These are phyloP conservation scores for Lophotriccus pileatus DNA, from an alignment of 2,797 vertebrate species.

Conservation along the genomic window DNA sequence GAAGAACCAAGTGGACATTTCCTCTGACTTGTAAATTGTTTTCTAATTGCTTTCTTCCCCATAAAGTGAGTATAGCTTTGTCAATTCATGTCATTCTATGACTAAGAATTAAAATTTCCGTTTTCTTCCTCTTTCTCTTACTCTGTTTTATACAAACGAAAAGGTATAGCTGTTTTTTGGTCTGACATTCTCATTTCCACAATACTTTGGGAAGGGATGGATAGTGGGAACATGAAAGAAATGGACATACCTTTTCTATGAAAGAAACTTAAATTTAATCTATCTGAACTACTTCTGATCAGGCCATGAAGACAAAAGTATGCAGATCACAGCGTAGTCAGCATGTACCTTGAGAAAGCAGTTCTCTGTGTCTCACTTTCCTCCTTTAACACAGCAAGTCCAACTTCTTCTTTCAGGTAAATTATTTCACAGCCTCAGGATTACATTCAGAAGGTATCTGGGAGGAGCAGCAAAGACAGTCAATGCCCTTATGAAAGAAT, in stretches of 20 bases:
- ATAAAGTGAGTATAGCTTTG: not conserved
- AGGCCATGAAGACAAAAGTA: not conserved
- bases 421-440: not conserved
- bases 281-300: not conserved
- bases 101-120: not conserved
- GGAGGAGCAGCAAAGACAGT: not conserved
- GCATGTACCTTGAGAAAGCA: not conserved
- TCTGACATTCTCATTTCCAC: not conserved
- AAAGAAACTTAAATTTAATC: not conserved
- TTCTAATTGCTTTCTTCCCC: not conserved
- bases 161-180: not conserved
- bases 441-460: not conserved
- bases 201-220: not conserved
- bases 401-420: not conserved
- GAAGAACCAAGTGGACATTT: not conserved
- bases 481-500: not conserved
- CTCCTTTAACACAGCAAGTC: not conserved
- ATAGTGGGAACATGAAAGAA: not conserved
- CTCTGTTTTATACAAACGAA: not conserved
- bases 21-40: not conserved
- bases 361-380: not conserved
- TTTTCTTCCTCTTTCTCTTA: not conserved
- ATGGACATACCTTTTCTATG: not conserved
- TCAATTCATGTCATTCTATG: not conserved
- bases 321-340: not conserved